Conservation (phyloP, 2,113 vertebrate species). For the Oenanthe melanoleuca region DNA sequence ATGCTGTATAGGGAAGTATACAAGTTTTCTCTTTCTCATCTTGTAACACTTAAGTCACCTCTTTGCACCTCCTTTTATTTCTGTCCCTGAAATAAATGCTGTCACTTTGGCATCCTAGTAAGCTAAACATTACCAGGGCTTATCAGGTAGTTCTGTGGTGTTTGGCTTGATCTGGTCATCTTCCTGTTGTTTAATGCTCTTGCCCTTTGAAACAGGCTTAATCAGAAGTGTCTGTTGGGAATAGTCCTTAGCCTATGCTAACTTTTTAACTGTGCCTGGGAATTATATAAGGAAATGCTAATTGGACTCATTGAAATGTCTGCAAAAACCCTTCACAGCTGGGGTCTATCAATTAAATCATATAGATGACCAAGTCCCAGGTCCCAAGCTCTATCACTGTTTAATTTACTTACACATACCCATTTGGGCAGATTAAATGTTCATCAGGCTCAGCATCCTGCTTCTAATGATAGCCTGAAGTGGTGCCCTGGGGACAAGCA, state of each 20-base stretch:
- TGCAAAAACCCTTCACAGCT: slow-evolving; percentile 24
- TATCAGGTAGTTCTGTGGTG: not conserved
- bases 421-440: slow-evolving; percentile 43
- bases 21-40: not conserved
- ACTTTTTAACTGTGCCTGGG: not conserved
- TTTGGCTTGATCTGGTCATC: not conserved
- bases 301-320: not conserved
- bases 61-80: not conserved
- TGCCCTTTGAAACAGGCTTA: not conserved
- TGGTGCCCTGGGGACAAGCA: not conserved
- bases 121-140: not conserved
- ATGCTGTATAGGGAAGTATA: not conserved
- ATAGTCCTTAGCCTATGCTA: not conserved
- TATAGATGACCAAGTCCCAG: not conserved
- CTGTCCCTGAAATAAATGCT: not conserved
- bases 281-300: not conserved
- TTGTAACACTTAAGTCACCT: not conserved
- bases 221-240: not conserved
- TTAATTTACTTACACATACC: slow-evolving; percentile 5
- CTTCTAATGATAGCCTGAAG: slow-evolving; percentile 21
- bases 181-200: not conserved
- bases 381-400: not conserved
- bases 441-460: slow-evolving; percentile 32
- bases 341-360: not conserved
- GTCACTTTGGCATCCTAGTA: not conserved